These are phyloP conservation scores for Cerastis leucographa DNA, from an alignment of 2,888 invertebrate species.

Conservation along the genomic window DNA sequence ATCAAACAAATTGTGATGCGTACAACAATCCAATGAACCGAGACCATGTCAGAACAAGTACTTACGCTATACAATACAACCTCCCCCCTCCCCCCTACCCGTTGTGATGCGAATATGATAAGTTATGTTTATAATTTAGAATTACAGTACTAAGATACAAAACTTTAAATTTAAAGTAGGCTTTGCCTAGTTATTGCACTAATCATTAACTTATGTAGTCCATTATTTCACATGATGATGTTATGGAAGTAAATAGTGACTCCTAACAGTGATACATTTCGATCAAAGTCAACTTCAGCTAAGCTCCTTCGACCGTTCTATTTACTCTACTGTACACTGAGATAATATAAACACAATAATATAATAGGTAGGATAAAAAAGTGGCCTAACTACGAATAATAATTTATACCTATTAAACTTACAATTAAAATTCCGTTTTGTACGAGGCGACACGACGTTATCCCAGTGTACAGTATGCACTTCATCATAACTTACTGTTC, in stretches of 20 bases:
- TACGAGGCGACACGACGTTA: slow-evolving; percentile 55
- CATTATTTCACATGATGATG: slow-evolving; percentile 83
- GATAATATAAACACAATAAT: slow-evolving; percentile 49
- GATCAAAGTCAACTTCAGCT: slow-evolving; percentile 65
- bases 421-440: slow-evolving; percentile 61
- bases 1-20: slow-evolving; percentile 72
- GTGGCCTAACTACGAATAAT: slow-evolving; percentile 63
- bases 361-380: slow-evolving; percentile 54
- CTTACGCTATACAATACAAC: slow-evolving; percentile 71
- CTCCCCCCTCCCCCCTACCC: slow-evolving; percentile 66
- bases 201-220: slow-evolving; percentile 84
- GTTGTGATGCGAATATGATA: slow-evolving; percentile 69
- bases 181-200: slow-evolving; percentile 91
- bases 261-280: slow-evolving; percentile 57
- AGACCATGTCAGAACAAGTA: slow-evolving; percentile 64
- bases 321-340: slow-evolving; percentile 71
- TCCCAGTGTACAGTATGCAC: slow-evolving; percentile 73
- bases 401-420: slow-evolving; percentile 59
- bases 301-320: slow-evolving; percentile 65
- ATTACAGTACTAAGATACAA: slow-evolving; percentile 87
- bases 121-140: slow-evolving; percentile 77
- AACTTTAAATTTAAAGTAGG: slow-evolving; percentile 85
- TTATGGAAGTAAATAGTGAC: slow-evolving; percentile 81
- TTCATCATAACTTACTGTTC: slow-evolving; percentile 73
- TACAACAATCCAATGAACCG: slow-evolving; percentile 69